Percentiles rank a stretch among this genome's conserved stretches.
These are phyloP conservation scores for Athalia rosae DNA, from an alignment of 2,888 invertebrate species.

Conservation along the genomic window DNA sequence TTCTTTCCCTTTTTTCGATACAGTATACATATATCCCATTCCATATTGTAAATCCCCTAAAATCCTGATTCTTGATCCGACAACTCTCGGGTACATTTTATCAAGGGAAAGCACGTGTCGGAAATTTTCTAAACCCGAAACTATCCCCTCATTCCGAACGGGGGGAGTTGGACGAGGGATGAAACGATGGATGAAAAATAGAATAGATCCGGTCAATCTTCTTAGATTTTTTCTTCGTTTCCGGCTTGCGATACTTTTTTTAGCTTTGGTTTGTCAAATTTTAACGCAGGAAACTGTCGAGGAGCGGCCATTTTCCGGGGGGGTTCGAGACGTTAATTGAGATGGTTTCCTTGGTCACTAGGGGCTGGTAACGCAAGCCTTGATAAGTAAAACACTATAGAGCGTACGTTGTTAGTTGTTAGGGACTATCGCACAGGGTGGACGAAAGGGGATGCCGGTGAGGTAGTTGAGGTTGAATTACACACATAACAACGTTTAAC, in stretches of 20 bases:
- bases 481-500: conserved; percentile 31
- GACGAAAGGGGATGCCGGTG: conserved; percentile 29
- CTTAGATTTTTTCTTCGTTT: too few relatives aligned
- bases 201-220: too few relatives aligned
- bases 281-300: too few relatives aligned
- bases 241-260: too few relatives aligned
- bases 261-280: too few relatives aligned
- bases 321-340: too few relatives aligned
- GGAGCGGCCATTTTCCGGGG: too few relatives aligned
- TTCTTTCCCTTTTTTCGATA: background rate
- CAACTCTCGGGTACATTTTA: conserved; percentile 13
- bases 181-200: background rate
- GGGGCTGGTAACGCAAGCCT: conserved; percentile 15
- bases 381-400: background rate
- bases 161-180: background rate
- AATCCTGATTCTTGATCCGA: conserved; percentile 12
- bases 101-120: background rate
- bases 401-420: background rate
- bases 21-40: too few relatives aligned
- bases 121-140: background rate
- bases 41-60: background rate
- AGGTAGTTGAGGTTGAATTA: conserved; percentile 20
- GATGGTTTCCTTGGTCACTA: background rate
- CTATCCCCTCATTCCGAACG: background rate
- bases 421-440: background rate